Conservation (phyloP, 2,113 vertebrate species). For the Speoplatyrhinus poulsoni region DNA sequence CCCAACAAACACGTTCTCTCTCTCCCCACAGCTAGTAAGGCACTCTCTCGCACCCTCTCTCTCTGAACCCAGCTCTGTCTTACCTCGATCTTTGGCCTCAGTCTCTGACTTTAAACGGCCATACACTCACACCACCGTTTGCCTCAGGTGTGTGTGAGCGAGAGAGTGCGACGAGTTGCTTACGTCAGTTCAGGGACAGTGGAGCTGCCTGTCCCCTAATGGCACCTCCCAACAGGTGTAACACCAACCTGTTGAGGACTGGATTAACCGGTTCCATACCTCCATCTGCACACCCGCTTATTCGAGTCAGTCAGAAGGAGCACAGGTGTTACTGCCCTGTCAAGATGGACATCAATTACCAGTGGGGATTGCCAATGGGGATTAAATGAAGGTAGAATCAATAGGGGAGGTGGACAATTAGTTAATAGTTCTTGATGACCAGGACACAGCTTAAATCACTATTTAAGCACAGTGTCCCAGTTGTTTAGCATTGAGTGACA, state of each 20-base stretch:
- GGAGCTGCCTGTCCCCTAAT: conserved; percentile 23
- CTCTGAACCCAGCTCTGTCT: conserved; percentile 33
- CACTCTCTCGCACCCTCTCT: conserved; percentile 34
- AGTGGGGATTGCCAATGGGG: not conserved
- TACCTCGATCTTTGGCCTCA: conserved; percentile 23
- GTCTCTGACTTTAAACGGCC: conserved; percentile 11
- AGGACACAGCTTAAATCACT: no score
- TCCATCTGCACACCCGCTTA: not conserved
- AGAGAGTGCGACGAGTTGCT: conserved; percentile 20
- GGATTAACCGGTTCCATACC: conserved; percentile 71
- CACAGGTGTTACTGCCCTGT: not conserved
- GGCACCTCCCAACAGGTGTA: conserved; percentile 75
- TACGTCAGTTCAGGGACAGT: conserved; percentile 35
- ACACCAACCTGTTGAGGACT: conserved; percentile 63
- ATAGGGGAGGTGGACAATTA: no score
- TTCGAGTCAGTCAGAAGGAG: conserved; percentile 10
- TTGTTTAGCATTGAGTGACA: no score
- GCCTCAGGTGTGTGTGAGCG: conserved; percentile 4
- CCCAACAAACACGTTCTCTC: conserved; percentile 22
- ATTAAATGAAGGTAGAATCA: not conserved
- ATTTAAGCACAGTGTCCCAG: no score
- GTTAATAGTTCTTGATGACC: no score
- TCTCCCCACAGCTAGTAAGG: conserved; percentile 1
- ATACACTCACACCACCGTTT: conserved; percentile 8
- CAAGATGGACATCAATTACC: not conserved